Evolutionary conservation across 2,888 invertebrate genomes (phyloP).

Genomic region (Scaptomyza flava): DNA sequence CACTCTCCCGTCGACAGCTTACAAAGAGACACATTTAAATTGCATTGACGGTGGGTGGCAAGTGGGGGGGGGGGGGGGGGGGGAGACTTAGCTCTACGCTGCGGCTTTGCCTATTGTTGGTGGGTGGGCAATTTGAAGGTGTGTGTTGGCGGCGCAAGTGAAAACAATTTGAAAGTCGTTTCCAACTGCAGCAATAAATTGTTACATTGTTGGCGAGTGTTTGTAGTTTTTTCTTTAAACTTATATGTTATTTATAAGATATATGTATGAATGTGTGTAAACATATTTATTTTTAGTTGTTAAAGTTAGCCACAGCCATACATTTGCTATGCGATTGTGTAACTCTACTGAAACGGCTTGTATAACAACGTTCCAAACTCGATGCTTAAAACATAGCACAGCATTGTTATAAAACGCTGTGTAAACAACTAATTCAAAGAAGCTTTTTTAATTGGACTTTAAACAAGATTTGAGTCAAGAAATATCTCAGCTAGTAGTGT

Average conservation of each 20-base stretch:
- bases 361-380: neutral
- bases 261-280: conserved; percentile 1
- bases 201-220: conserved; percentile 20
- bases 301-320: conserved; percentile 12
- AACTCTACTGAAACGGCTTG: conserved; percentile 8
- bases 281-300: conserved; percentile 4
- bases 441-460: neutral
- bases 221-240: conserved; percentile 16
- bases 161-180: conserved; percentile 73
- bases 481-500: neutral
- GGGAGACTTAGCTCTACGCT: conserved; percentile 3
- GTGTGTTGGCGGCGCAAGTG: conserved; percentile 62
- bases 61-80: neutral
- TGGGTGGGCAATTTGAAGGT: conserved; percentile 26
- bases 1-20: conserved; percentile 11
- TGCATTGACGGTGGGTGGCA: conserved; percentile 10
- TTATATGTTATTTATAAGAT: neutral
- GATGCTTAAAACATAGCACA: too few relatives aligned
- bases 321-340: conserved; percentile 26
- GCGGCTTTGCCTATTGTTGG: neutral
- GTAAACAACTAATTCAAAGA: neutral
- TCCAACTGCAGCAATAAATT: conserved; percentile 48
- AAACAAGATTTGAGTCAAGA: neutral
- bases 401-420: neutral
- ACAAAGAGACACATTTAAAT: conserved; percentile 15